phyloP scores from a whole-genome alignment of 2,888 invertebrate genomes.

The Antheraea yamamai region DNA sequence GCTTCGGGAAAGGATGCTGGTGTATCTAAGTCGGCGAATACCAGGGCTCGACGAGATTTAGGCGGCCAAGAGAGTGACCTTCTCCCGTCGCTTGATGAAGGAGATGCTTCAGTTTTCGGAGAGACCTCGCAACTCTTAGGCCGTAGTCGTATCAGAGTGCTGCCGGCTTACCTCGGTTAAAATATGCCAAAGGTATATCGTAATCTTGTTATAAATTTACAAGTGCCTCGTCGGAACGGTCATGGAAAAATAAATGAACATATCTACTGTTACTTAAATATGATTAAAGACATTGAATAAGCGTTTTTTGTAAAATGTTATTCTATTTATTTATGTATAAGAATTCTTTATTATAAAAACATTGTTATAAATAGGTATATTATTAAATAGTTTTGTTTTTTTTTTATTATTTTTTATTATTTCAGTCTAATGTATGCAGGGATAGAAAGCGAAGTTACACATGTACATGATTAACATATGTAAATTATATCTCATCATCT shows the following conservation, averaged over 20 bases:
- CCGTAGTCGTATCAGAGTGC: conserved; percentile 65
- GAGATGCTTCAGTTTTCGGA: conserved; percentile 65
- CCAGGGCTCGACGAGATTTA: conserved; percentile 57
- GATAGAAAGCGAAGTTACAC: not conserved
- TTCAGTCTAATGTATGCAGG: not conserved
- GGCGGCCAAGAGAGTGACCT: conserved; percentile 68
- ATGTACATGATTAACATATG: not conserved
- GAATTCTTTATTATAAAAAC: conserved; percentile 4
- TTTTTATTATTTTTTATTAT: not conserved
- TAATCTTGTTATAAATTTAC: not conserved
- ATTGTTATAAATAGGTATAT: not conserved
- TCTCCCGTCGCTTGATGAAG: conserved; percentile 59
- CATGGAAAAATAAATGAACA: not conserved
- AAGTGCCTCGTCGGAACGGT: conserved; percentile 5
- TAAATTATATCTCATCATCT: too few relatives aligned
- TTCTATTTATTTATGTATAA: conserved; percentile 7
- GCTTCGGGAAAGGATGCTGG: conserved; percentile 68
- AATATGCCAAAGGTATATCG: conserved; percentile 2
- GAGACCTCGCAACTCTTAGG: conserved; percentile 59
- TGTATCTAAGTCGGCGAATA: conserved; percentile 51
- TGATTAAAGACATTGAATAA: conserved; percentile 32
- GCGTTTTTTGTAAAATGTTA: conserved; percentile 22
- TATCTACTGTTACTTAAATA: conserved; percentile 9
- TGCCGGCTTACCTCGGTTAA: conserved; percentile 74
- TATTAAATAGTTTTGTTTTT: not conserved